Conservation (phyloP, 2,888 invertebrate species). For the Rhogogaster chlorosoma region DNA sequence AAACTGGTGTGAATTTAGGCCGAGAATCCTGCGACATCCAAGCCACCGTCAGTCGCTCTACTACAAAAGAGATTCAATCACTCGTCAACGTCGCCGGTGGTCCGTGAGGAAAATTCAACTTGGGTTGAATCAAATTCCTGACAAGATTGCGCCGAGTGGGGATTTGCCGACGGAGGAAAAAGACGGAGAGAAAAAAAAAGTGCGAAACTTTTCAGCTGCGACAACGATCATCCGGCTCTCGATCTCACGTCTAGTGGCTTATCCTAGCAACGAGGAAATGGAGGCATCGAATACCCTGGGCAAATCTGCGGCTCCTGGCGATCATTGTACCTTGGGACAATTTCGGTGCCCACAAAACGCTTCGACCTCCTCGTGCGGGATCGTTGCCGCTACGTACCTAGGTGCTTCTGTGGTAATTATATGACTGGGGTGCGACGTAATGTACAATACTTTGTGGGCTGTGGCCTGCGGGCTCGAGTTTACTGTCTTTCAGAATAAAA, state of each 20-base stretch:
- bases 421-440: not conserved
- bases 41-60: not conserved
- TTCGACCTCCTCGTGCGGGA: not conserved
- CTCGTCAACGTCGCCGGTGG: constrained; percentile 25
- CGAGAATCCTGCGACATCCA: not conserved
- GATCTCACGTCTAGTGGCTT: not conserved
- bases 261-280: not conserved
- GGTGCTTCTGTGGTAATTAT: not conserved
- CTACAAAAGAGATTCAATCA: constrained; percentile 18
- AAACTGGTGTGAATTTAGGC: not conserved
- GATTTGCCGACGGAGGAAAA: constrained; percentile 47
- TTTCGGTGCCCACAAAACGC: constrained; percentile 12
- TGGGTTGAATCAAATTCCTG: constrained; percentile 56
- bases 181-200: not conserved
- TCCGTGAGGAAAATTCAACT: constrained; percentile 28
- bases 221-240: not conserved
- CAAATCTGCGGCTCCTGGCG: constrained; percentile 1
- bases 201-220: not conserved
- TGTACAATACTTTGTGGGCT: not conserved
- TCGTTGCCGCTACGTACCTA: not conserved
- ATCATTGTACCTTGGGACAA: not conserved
- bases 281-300: not conserved
- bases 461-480: not conserved
- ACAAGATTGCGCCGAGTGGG: constrained; percentile 53
- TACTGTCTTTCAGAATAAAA: not conserved